Percentiles rank a stretch among this genome's conserved stretches.
Evolutionary conservation across 1,140 invertebrate genomes (phyloP).

Genomic region (Eulimnadia texana): DNA sequence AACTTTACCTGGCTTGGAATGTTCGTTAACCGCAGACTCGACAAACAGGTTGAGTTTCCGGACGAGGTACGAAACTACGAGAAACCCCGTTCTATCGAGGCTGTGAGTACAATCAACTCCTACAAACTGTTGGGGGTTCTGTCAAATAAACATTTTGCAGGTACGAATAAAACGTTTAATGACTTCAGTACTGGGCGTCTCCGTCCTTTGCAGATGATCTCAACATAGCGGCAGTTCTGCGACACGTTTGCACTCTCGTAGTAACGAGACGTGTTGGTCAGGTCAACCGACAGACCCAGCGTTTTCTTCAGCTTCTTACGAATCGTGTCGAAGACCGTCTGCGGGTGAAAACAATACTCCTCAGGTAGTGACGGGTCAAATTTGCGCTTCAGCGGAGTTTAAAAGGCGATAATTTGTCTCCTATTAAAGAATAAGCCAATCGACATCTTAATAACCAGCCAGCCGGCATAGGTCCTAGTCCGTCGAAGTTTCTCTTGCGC

Average conservation of each 20-base stretch:
- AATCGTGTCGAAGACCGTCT: conserved; percentile 61
- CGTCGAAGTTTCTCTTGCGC: conserved; percentile 13
- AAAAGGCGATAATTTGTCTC: conserved; percentile 73
- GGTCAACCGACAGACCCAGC: conserved; percentile 87
- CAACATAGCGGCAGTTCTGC: conserved; percentile 61
- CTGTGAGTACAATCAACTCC: conserved; percentile 97
- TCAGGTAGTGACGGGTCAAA: conserved; percentile 69
- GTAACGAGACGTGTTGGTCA: conserved; percentile 88
- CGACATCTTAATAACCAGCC: conserved; percentile 85
- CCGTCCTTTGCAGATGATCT: conserved; percentile 76
- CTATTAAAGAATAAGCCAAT: conserved; percentile 56
- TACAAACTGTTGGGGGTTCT: conserved; percentile 59
- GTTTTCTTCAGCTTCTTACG: conserved; percentile 55
- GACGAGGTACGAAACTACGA: conserved; percentile 81
- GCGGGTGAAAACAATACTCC: conserved; percentile 60
- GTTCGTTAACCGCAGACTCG: conserved; percentile 60
- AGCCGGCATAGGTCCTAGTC: conserved; percentile 56
- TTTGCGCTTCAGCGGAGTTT: conserved; percentile 64
- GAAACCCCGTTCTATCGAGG: conserved; percentile 93
- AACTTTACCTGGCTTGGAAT: conserved; percentile 46
- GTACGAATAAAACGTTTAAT: conserved; percentile 58
- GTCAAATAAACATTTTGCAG: conserved; percentile 57
- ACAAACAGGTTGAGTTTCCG: conserved; percentile 58
- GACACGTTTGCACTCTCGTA: conserved; percentile 71
- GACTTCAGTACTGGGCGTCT: conserved; percentile 61